Conservation (phyloP, 2,113 vertebrate species). For the Pholis gunnellus region DNA sequence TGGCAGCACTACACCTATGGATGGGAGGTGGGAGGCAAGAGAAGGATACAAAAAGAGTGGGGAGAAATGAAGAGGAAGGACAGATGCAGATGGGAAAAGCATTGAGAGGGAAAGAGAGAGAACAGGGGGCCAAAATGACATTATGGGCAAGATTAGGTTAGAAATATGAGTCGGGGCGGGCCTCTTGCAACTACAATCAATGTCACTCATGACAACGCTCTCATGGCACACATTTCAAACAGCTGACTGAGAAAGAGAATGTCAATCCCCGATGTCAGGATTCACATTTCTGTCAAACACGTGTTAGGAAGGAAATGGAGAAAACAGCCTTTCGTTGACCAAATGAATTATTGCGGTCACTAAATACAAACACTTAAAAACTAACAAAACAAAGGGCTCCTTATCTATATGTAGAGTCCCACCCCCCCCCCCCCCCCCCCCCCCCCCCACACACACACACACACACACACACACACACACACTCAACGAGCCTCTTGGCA, state of each 20-base stretch:
- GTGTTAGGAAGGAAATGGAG: not conserved
- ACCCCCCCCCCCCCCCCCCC: too few relatives aligned
- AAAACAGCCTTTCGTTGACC: not conserved
- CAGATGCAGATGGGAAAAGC: not conserved
- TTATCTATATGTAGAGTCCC: not conserved
- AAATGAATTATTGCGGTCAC: not conserved
- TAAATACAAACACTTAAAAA: not conserved
- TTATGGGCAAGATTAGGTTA: not conserved
- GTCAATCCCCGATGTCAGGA: not conserved
- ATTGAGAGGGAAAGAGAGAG: not conserved
- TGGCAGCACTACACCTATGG: too few relatives aligned
- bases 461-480: too few relatives aligned
- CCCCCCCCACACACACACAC: too few relatives aligned
- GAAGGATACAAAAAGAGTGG: not conserved
- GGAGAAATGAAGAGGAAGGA: too few relatives aligned
- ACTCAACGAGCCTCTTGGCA: slow-evolving; percentile 4
- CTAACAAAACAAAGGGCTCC: not conserved
- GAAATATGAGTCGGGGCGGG: slow-evolving; percentile 20
- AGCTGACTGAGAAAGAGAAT: not conserved
- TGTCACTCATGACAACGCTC: slow-evolving; percentile 26
- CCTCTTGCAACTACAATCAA: slow-evolving; percentile 20
- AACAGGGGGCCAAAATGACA: not conserved
- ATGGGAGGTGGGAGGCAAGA: too few relatives aligned
- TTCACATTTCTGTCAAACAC: not conserved
- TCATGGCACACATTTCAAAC: not conserved